phyloP scores from a whole-genome alignment of 2,888 invertebrate species.

The Eupithecia vulgata region DNA sequence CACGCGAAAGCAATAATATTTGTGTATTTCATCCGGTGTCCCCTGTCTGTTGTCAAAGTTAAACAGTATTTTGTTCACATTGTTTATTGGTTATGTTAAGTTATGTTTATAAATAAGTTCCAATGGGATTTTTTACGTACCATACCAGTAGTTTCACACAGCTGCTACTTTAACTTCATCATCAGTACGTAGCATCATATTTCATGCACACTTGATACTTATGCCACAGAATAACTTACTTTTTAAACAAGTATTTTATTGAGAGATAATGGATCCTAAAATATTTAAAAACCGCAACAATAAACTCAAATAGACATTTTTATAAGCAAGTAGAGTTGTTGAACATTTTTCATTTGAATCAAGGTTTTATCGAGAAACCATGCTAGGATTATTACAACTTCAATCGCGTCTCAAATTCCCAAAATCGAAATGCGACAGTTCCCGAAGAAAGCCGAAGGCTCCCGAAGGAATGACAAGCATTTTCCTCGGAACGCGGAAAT shows the following conservation, averaged over 20 bases:
- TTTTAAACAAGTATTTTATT: no score
- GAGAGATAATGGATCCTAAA: neutral
- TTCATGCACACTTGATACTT: neutral
- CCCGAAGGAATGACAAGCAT: conserved; percentile 78
- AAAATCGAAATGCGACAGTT: conserved; percentile 47
- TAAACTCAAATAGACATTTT: neutral
- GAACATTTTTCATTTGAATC: neutral
- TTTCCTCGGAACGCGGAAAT: conserved; percentile 84
- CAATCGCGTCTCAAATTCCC: conserved; percentile 28
- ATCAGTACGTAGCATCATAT: neutral
- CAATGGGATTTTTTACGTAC: neutral
- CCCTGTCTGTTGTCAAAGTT: conserved; percentile 32
- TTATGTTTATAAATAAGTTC: conserved; percentile 14
- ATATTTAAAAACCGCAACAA: neutral
- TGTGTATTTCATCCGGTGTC: conserved; percentile 50
- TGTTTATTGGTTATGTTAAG: conserved; percentile 28
- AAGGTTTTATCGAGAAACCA: neutral
- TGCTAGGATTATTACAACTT: conserved; percentile 21
- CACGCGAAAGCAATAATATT: conserved; percentile 50
- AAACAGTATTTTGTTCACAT: conserved; percentile 33
- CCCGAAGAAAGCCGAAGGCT: conserved; percentile 68
- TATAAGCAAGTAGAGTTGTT: neutral
- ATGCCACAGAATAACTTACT: neutral
- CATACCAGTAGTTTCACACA: neutral
- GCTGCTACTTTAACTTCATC: neutral